Conservation (phyloP, 1,140 invertebrate species). For the Thereuonema tuberculata region DNA sequence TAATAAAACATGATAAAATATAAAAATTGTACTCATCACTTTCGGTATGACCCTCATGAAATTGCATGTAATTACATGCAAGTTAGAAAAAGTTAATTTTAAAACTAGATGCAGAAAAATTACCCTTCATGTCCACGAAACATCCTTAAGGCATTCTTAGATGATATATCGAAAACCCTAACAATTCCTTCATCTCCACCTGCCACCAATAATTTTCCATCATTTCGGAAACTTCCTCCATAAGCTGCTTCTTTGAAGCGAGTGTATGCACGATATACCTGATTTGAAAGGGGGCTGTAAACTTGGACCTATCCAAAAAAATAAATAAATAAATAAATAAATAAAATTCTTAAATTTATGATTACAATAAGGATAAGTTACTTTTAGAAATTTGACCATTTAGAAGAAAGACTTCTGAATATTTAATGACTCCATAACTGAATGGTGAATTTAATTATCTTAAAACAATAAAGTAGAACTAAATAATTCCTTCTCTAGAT, state of each 20-base stretch:
- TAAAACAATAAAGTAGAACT: too few relatives aligned
- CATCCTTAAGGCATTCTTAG: conserved; percentile 54
- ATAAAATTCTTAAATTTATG: not conserved
- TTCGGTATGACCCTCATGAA: too few relatives aligned
- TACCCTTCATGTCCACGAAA: conserved; percentile 51
- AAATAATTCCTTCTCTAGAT: too few relatives aligned
- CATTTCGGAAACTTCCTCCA: conserved; percentile 67
- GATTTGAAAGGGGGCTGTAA: conserved; percentile 77
- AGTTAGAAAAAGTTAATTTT: too few relatives aligned
- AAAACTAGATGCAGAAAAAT: conserved; percentile 17
- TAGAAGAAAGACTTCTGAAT: too few relatives aligned
- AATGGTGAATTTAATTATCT: too few relatives aligned
- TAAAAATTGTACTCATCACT: too few relatives aligned
- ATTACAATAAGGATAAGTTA: not conserved
- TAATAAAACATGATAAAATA: too few relatives aligned
- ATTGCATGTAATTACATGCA: too few relatives aligned
- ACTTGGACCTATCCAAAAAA: conserved; percentile 47
- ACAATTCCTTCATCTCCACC: conserved; percentile 78
- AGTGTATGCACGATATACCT: conserved; percentile 67
- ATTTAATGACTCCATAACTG: too few relatives aligned
- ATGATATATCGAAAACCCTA: conserved; percentile 73
- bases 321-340: not conserved
- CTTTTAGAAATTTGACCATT: conserved; percentile 2
- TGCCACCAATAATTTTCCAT: conserved; percentile 68
- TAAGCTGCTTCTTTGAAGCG: conserved; percentile 73